phyloP scores from a whole-genome alignment of 2,113 vertebrate genomes.

The Sylvietta virens region DNA sequence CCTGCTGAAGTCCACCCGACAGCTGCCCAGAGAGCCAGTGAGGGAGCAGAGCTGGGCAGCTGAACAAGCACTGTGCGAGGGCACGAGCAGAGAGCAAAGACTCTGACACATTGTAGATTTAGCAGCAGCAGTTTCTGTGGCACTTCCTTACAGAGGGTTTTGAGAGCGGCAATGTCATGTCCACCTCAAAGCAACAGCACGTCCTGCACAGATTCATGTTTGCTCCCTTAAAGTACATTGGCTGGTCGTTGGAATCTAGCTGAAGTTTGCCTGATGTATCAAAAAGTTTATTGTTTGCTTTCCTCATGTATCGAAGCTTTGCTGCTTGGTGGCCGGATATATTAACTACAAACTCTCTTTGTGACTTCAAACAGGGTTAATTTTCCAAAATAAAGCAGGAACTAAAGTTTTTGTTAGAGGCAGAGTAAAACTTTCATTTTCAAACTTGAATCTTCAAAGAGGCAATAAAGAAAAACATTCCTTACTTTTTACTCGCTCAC shows the following conservation, averaged over 20 bases:
- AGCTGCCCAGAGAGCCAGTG: not conserved
- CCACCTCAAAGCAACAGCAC: not conserved
- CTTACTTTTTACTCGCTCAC: not conserved
- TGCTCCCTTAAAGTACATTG: not conserved
- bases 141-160: not conserved
- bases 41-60: not conserved
- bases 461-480: no score
- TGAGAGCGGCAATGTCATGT: not conserved
- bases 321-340: not conserved
- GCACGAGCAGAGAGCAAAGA: not conserved
- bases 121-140: not conserved
- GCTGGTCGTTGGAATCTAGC: not conserved
- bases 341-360: not conserved
- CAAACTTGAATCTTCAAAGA: not conserved
- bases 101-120: not conserved
- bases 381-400: not conserved
- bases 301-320: not conserved
- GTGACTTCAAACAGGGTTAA: not conserved
- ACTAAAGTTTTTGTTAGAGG: not conserved
- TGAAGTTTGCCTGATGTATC: not conserved
- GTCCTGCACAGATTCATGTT: not conserved
- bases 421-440: not conserved
- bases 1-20: fast-evolving
- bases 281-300: not conserved
- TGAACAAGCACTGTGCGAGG: not conserved